These are phyloP conservation scores for Cremastinae sp. DNA, from an alignment of 2,888 invertebrate species.

Conservation along the genomic window DNA sequence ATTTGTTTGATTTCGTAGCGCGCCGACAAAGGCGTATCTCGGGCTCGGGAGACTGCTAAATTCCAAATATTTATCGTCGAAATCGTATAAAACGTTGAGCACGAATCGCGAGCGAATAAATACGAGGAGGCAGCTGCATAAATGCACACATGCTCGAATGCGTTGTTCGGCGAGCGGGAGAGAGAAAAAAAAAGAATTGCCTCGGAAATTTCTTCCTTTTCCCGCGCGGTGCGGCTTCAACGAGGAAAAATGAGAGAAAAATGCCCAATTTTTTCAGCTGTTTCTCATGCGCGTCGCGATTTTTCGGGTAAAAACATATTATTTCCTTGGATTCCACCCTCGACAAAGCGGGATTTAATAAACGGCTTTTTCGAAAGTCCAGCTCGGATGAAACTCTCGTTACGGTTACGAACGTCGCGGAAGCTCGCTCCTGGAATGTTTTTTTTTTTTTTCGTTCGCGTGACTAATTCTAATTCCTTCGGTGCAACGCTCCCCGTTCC, in stretches of 20 bases:
- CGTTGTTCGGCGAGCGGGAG: background rate
- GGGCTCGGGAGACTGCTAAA: constrained; percentile 15
- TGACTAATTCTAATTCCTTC: constrained; percentile 64
- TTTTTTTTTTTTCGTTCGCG: constrained; percentile 60
- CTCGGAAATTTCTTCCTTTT: background rate
- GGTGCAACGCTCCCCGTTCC: constrained; percentile 42
- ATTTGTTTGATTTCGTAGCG: constrained; percentile 24
- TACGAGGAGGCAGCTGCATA: constrained; percentile 33
- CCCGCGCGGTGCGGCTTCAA: background rate
- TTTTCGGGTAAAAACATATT: background rate
- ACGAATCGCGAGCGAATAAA: constrained; percentile 56
- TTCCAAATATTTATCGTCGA: constrained; percentile 56
- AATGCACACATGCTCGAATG: background rate
- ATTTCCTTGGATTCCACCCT: background rate
- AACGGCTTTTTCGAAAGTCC: constrained; percentile 7
- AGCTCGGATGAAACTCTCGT: constrained; percentile 3
- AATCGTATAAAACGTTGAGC: constrained; percentile 38
- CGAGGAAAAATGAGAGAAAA: background rate
- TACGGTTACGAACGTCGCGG: constrained; percentile 56
- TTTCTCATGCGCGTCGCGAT: background rate
- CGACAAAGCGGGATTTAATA: background rate
- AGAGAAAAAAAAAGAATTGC: background rate
- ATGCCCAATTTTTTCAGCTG: background rate
- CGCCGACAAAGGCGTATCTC: constrained; percentile 21
- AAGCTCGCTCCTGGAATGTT: constrained; percentile 62